Percentiles rank a stretch among this genome's conserved stretches.
Conservation (phyloP, 1,140 invertebrate species). For the Melipona quadrifasciata region DNA sequence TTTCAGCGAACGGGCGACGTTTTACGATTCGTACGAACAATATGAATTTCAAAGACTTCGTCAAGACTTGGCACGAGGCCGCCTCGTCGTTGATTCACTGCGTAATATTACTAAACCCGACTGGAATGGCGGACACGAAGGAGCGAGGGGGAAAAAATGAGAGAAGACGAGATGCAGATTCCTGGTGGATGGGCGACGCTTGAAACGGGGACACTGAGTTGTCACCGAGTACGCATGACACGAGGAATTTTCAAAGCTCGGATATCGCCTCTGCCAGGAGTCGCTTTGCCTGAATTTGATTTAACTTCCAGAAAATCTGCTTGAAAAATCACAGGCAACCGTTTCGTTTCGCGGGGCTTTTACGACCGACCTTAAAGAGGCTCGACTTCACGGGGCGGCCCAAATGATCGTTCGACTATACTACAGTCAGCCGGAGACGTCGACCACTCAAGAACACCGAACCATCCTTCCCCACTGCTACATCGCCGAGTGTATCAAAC, state of each 20-base stretch:
- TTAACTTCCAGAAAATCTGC: constrained; percentile 40
- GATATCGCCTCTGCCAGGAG: constrained; percentile 3
- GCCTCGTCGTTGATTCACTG: background rate
- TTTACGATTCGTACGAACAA: constrained; percentile 1
- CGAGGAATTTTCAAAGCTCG: constrained; percentile 25
- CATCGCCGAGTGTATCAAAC: background rate
- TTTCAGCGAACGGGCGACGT: background rate
- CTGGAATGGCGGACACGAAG: background rate
- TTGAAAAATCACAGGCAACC: constrained; percentile 37
- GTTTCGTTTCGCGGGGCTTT: background rate
- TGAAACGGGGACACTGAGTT: background rate
- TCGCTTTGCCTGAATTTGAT: constrained; percentile 15
- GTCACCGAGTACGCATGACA: background rate
- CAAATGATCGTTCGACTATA: constrained; percentile 16
- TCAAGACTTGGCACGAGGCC: background rate
- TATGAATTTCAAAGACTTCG: background rate
- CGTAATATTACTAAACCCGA: background rate
- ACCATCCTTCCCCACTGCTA: background rate
- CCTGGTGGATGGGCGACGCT: no score
- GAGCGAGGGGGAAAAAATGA: background rate
- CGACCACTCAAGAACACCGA: background rate
- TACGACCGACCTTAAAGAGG: background rate
- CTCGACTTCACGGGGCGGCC: background rate
- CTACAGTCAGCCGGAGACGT: background rate
- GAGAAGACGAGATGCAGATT: background rate